Percentiles rank a stretch among this genome's conserved stretches.
phyloP scores from a whole-genome alignment of 2,888 invertebrate genomes.

The Leucophora obtusa region DNA sequence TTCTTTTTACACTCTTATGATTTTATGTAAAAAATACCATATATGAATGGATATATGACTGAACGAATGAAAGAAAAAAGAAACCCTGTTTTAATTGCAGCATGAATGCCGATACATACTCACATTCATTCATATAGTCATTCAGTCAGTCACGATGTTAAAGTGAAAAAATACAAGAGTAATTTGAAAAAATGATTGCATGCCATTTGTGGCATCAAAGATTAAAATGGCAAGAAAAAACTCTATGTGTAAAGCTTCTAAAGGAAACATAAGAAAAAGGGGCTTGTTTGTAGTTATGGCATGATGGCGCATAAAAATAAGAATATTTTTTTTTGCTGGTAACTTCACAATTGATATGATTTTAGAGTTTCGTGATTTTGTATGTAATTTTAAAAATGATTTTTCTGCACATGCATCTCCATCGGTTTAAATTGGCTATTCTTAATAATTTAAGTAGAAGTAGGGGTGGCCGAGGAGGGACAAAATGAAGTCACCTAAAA shows the following conservation, averaged over 20 bases:
- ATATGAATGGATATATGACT: background rate
- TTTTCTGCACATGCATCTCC: too few relatives aligned
- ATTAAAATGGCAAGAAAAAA: slow-evolving; percentile 33
- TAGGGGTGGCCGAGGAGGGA: too few relatives aligned
- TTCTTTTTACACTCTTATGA: slow-evolving; percentile 15
- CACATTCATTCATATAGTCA: slow-evolving; percentile 33
- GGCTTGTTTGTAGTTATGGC: slow-evolving; percentile 9
- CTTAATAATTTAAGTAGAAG: too few relatives aligned
- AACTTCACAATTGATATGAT: too few relatives aligned
- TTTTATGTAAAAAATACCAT: slow-evolving; percentile 3
- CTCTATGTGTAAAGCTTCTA: slow-evolving; percentile 6
- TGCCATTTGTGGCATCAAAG: slow-evolving; percentile 45
- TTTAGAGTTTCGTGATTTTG: too few relatives aligned
- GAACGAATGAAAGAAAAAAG: background rate
- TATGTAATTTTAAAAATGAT: too few relatives aligned
- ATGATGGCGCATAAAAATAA: background rate
- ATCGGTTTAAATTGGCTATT: too few relatives aligned
- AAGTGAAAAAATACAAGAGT: slow-evolving; percentile 8
- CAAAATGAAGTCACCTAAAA: too few relatives aligned
- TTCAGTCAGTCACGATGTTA: slow-evolving; percentile 17
- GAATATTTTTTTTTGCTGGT: too few relatives aligned
- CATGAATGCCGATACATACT: slow-evolving; percentile 12
- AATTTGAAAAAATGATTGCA: slow-evolving; percentile 34
- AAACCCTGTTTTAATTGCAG: background rate
- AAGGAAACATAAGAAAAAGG: slow-evolving; percentile 11